Conservation (phyloP, 2,888 invertebrate genomes). For the Anorthoa munda region DNA sequence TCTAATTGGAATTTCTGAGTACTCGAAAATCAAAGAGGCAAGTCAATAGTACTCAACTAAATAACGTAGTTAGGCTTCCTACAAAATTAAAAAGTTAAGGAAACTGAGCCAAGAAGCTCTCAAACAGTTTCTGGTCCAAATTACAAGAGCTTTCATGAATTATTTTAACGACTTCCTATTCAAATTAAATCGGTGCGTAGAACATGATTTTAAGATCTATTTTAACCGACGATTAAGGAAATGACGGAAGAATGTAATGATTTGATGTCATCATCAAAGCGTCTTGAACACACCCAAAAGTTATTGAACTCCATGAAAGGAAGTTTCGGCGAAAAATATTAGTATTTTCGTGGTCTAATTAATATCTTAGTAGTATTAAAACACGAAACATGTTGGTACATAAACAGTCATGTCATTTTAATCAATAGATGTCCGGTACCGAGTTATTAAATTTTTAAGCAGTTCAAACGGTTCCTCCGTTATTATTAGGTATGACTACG, state of each 20-base stretch:
- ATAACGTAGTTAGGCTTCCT: conserved; percentile 11
- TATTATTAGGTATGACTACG: conserved; percentile 2
- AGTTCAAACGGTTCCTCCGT: conserved; percentile 6
- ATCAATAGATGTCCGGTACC: background rate
- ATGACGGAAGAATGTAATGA: conserved; percentile 45
- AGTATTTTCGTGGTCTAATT: conserved; percentile 1
- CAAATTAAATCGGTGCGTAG: conserved; percentile 40
- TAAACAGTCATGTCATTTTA: conserved; percentile 6
- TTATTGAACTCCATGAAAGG: conserved; percentile 34
- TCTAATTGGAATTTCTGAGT: conserved; percentile 15
- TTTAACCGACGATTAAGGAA: conserved; percentile 51
- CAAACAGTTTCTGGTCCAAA: conserved; percentile 23
- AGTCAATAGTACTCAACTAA: conserved; percentile 16
- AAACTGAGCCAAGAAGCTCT: conserved; percentile 33
- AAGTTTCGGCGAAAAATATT: conserved; percentile 7
- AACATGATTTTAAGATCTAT: conserved; percentile 43
- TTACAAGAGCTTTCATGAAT: conserved; percentile 33
- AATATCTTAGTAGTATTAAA: background rate
- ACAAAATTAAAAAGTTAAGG: conserved; percentile 23
- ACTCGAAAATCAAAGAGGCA: conserved; percentile 16
- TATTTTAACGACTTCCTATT: conserved; percentile 52
- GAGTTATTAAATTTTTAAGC: conserved; percentile 18
- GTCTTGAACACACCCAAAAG: conserved; percentile 18
- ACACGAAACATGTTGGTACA: conserved; percentile 9
- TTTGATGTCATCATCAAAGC: conserved; percentile 48